Base-by-base conservation (phyloP, 2,113 vertebrate genomes). In the Rana temporaria region DNA sequence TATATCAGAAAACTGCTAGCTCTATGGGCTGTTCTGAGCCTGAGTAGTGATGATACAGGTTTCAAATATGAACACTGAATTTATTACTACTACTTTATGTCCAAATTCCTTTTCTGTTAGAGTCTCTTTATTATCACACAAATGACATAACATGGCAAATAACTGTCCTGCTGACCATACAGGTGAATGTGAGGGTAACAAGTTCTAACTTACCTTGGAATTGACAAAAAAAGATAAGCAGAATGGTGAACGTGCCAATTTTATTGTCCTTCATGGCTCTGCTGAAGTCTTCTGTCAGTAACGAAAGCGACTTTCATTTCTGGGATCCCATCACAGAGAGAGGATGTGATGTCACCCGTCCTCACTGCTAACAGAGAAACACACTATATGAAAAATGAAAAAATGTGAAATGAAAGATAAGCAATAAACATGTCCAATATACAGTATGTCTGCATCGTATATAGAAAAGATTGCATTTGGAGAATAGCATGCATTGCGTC, bases 281-380 rank as follows among this genome's bases (percentile, higher is more conserved):
- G 65, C 53, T 69, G 15, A 17, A 80, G 20, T 6, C 17, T 15
- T 20, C 14, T 7, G 18, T 11, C 19, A 34, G 32, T 24, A 38
- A 34, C 42, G 20, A 34, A 57, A 9, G 24, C 56, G 77, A 24
- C 59, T 34, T 32, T 19, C 19, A 17, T 52, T 52, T 15, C 53
- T 79, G 78, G 65, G 20, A 20, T 57, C 78, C 20, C 30, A 24
- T 9, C 17, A 59, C 5, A 48, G 17, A 60, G 32, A 52, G 15
- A 80, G 78, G 78, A 80, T 60, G 34, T 80, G 65, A 80, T 80
- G 66, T 80, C 66, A 79, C 26, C 12, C 3, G 12, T 48, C 12
- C 15, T 18, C 68, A 55, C 19, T 48, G 42, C 42, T 48, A 14
- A 73, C 11, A 34, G 19, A 19, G 3, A 67, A 22, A 2, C 17